Base-by-base conservation (phyloP, 1,140 invertebrate genomes). In the Anagrus nilaparvatae region DNA sequence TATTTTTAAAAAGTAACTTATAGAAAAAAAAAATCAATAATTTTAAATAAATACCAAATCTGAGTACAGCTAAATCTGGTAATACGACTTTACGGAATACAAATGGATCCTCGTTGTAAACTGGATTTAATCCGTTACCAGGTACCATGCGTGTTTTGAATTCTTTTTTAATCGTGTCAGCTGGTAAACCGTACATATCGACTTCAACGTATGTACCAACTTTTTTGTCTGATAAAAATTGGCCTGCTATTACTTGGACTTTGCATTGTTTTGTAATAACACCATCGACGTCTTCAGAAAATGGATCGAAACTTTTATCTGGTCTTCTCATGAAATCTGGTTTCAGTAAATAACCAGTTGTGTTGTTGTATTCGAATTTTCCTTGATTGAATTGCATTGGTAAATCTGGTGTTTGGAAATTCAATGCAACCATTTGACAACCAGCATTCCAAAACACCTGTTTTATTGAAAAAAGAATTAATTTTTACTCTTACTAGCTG, bases 51-150 rank as follows among this genome's bases (percentile, higher is more conserved):
- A 50, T 56, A 36, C 92, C 96, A 60, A 99, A 93, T 38, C 97
- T 76, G 3, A 99, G 71, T 1, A 99, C 94, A 16, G 97, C 97
- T 54, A 99, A 66, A 69, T 99, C 96, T 0, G 96, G 96, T 5
- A 99, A 72, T 8, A 99, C 95, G 16, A 86, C 81, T 72, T 91
- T 90, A 59, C 86, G 74, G 55, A 89, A 90, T 3, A 85, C 72
- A 67, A 90, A 90, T 5, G 83, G 76, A 47, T 87, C 85, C 58
- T 89, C 87, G 62, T 88, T 85, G 69, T 83, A 90, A 52, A 79
- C 81, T 41, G 76, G 87, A 72, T 82, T 91, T 31, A 84, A 63
- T 23, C 87, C 86, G 59, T 90, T 90, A 28, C 69, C 75, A 3
- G 85, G 84, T 10, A 90, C 78, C 61, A 84, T 76, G 52, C 81